Evolutionary conservation across 2,888 invertebrate species (phyloP), one percentile per base, ranked within the genome.

Genomic region (Cosmopolites sordidus): DNA sequence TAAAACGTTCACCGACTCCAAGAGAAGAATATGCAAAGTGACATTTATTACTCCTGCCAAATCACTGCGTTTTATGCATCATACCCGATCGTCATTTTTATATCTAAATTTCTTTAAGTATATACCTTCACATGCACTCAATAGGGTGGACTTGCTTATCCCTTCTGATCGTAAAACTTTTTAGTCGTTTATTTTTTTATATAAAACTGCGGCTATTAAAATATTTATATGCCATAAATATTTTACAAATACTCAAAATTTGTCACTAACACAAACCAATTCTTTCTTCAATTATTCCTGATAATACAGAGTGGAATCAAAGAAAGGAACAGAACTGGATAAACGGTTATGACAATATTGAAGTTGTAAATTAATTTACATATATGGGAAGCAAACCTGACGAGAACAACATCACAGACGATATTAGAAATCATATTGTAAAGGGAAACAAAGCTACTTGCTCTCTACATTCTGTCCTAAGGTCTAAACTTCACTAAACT

Each of bases 21-120:
- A 61, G 62, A 60, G 64, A 58, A 66, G 65, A 72, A 72, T 72
- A 72, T 72, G 71, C 68, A 70, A 62, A 67, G 66, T 66, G 72
- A 69, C 71, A 64, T 72, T 73, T 72, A 73, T 67, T 67, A 62
- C 64, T 11, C 44, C 65, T 60, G 60, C 65, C 60, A 67, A 70
- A 71, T 69, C 68, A 68, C 66, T 59, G 64, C 62, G 61, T 66
- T 72, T 72, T 72, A 73, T 71, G 69, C 64, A 60, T 67, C 62
- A 66, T 69, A 69, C 68, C 64, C 65, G 64, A 68, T 66, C 63
- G 60, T 62, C 64, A 68, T 65, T 67, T 69, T 69, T 67, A 69
- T 68, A 64, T 62, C 64, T 61, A 62, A 64, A 64, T 68, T 69
- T 64, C 51, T 49, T 51, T 41, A 38, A 51, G 43, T 51, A 55